Conservation (phyloP, 2,797 vertebrate genomes). For the Sphaeramia orbicularis region DNA sequence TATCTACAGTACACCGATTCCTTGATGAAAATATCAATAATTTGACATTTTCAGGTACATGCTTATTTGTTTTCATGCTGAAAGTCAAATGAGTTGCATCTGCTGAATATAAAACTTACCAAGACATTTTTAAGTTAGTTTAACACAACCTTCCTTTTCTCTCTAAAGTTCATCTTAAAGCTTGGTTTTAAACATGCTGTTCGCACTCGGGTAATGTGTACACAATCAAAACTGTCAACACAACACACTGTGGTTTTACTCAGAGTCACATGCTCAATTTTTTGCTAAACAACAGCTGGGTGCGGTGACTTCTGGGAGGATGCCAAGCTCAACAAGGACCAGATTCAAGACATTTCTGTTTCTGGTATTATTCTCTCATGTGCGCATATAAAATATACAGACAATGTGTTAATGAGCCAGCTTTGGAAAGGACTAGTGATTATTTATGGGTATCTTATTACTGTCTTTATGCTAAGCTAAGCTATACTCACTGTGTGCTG, state of each 20-base stretch:
- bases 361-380: background rate
- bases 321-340: background rate
- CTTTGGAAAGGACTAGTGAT: background rate
- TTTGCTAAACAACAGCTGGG: background rate
- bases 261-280: background rate
- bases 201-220: background rate
- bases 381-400: background rate
- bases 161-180: background rate
- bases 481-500: too few relatives aligned
- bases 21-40: too few relatives aligned
- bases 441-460: too few relatives aligned
- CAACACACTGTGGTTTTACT: background rate
- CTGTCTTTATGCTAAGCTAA: too few relatives aligned
- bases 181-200: background rate
- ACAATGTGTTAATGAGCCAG: background rate
- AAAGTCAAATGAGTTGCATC: background rate
- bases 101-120: too few relatives aligned
- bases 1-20: too few relatives aligned
- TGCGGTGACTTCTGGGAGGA: slow-evolving; percentile 4
- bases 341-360: background rate
- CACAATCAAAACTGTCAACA: background rate
- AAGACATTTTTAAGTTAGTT: too few relatives aligned
- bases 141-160: too few relatives aligned
- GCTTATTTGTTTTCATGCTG: background rate
- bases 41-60: background rate